Evolutionary conservation across 2,113 vertebrate genomes (phyloP).

Genomic region (Phoxinus phoxinus): DNA sequence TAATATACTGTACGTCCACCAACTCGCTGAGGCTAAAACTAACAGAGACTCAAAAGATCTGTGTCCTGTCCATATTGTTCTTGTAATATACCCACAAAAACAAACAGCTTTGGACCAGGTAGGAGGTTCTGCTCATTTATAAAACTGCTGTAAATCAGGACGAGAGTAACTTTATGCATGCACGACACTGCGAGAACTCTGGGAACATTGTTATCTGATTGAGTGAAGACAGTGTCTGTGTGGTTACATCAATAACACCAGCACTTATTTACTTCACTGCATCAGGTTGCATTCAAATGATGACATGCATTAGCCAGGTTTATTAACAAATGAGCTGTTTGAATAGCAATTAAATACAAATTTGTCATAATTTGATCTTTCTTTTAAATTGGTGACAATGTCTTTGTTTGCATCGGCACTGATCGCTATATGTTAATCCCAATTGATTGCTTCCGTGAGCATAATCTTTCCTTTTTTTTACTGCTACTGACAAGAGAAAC

Average conservation of each 20-base stretch:
- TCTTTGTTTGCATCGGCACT: neutral
- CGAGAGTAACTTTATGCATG: neutral
- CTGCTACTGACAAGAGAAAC: neutral
- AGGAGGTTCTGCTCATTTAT: neutral
- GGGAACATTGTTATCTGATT: neutral
- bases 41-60: neutral
- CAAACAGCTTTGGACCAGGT: neutral
- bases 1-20: neutral
- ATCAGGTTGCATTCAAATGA: neutral
- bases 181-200: neutral
- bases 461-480: conserved; percentile 6
- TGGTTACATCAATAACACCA: neutral
- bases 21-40: neutral
- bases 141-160: neutral
- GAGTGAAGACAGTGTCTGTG: neutral
- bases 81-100: neutral
- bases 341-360: neutral
- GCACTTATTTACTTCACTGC: neutral
- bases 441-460: conserved; percentile 13
- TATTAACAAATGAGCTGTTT: neutral
- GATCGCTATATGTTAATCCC: neutral
- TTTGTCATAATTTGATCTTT: neutral
- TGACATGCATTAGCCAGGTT: neutral
- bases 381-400: neutral
- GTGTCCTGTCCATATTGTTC: neutral